Percentiles rank a stretch among this genome's conserved stretches.
Evolutionary conservation across 1,140 invertebrate species (phyloP).

Genomic region (Drosophila ercepeae): DNA sequence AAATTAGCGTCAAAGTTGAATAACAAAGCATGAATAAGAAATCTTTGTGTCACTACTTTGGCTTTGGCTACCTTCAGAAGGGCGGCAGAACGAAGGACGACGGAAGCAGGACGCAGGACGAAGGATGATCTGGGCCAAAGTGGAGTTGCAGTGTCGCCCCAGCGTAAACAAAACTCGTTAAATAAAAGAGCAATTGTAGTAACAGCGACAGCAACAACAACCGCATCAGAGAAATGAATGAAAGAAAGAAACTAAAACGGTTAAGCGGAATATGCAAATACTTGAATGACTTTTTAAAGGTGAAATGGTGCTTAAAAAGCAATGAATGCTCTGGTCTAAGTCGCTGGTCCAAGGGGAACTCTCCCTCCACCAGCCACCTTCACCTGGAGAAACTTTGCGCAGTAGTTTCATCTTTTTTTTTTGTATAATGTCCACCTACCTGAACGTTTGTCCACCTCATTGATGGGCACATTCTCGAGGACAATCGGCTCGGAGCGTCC

Average conservation of each 20-base stretch:
- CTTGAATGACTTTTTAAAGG: constrained; percentile 83
- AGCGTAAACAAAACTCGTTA: constrained; percentile 82
- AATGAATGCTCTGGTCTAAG: constrained; percentile 64
- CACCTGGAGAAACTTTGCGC: constrained; percentile 46
- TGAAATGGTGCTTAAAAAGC: constrained; percentile 83
- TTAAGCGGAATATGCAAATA: constrained; percentile 83
- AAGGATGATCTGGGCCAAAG: constrained; percentile 11
- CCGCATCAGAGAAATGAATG: constrained; percentile 28
- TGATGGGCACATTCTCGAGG: constrained; percentile 93
- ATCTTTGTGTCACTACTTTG: constrained; percentile 65
- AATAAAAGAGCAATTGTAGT: constrained; percentile 83
- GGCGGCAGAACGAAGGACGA: background rate
- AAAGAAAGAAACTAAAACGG: constrained; percentile 72
- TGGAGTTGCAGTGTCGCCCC: constrained; percentile 50
- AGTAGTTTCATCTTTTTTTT: constrained; percentile 29
- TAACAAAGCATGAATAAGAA: constrained; percentile 77
- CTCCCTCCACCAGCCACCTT: background rate
- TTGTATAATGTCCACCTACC: constrained; percentile 85
- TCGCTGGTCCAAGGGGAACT: constrained; percentile 9
- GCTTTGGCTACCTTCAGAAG: constrained; percentile 24
- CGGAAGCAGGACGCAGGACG: background rate
- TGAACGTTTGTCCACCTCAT: constrained; percentile 93
- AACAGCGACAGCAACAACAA: constrained; percentile 43
- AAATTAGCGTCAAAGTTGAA: constrained; percentile 80
- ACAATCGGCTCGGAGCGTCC: constrained; percentile 92